phyloP scores from a whole-genome alignment of 2,888 invertebrate genomes.

The Aromia moschata region DNA sequence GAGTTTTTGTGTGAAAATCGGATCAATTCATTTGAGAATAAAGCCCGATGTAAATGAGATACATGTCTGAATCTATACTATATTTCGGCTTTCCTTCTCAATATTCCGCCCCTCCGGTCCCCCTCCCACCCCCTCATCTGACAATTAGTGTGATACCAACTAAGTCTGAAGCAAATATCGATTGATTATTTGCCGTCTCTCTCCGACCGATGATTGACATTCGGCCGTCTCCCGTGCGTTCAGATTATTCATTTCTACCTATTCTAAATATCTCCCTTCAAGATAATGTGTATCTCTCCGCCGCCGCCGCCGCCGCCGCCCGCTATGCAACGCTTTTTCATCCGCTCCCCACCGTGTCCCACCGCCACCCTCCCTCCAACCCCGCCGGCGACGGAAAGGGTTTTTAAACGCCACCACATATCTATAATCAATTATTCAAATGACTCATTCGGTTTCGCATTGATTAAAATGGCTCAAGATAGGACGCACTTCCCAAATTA shows the following conservation, averaged over 20 bases:
- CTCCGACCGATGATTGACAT: constrained; percentile 55
- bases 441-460: constrained; percentile 49
- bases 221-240: constrained; percentile 54
- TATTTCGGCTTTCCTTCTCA: constrained; percentile 51
- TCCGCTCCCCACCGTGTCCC: constrained; percentile 23
- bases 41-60: constrained; percentile 38
- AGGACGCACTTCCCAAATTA: constrained; percentile 35
- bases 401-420: constrained; percentile 51
- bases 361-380: too few species aligned
- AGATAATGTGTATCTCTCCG: constrained; percentile 44
- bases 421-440: constrained; percentile 55
- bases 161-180: constrained; percentile 61
- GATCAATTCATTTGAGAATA: constrained; percentile 43
- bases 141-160: constrained; percentile 63
- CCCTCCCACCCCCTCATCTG: constrained; percentile 35
- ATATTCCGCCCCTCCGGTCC: constrained; percentile 41
- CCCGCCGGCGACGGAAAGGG: constrained; percentile 42
- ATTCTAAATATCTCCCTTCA: constrained; percentile 44
- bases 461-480: constrained; percentile 46
- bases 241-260: constrained; percentile 46
- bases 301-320: constrained; percentile 32
- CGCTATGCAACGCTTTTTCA: constrained; percentile 41
- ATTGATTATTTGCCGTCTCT: constrained; percentile 58
- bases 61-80: constrained; percentile 40
- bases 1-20: constrained; percentile 35